phyloP scores from a whole-genome alignment of 2,888 invertebrate genomes.

The Elegia similella region DNA sequence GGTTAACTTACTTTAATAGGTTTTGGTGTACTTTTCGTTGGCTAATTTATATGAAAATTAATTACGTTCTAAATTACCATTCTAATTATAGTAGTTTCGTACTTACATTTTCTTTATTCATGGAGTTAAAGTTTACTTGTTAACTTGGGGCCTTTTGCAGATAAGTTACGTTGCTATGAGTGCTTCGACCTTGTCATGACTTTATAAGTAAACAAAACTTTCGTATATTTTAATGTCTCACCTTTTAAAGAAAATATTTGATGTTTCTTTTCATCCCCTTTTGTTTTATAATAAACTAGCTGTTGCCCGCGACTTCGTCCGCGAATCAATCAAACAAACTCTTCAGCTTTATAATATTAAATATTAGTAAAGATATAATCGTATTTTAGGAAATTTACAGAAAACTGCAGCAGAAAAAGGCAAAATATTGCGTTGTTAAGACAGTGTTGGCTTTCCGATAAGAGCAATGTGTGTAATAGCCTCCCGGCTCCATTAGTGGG shows the following conservation, averaged over 20 bases:
- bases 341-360: too few species aligned
- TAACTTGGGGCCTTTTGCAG: neutral
- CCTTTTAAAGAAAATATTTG: too few species aligned
- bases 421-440: slow-evolving; percentile 57
- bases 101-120: neutral
- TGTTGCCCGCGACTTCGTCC: too few species aligned
- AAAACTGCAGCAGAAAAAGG: slow-evolving; percentile 26
- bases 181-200: too few species aligned
- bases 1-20: slow-evolving; percentile 42
- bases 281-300: neutral
- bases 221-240: too few species aligned
- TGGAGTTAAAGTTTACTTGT: neutral
- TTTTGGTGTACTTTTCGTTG: slow-evolving; percentile 26
- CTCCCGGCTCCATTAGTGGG: slow-evolving; percentile 70
- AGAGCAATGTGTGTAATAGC: slow-evolving; percentile 60
- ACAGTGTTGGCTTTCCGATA: slow-evolving; percentile 62
- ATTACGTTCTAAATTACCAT: slow-evolving; percentile 15
- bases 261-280: too few species aligned
- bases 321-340: too few species aligned
- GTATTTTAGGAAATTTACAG: slow-evolving; percentile 9
- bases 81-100: slow-evolving; percentile 4
- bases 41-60: slow-evolving; percentile 20
- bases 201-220: too few species aligned
- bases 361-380: too few species aligned
- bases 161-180: too few species aligned